Base-by-base conservation (phyloP, 2,113 vertebrate species). In the Heterotilapia buettikoferi region DNA sequence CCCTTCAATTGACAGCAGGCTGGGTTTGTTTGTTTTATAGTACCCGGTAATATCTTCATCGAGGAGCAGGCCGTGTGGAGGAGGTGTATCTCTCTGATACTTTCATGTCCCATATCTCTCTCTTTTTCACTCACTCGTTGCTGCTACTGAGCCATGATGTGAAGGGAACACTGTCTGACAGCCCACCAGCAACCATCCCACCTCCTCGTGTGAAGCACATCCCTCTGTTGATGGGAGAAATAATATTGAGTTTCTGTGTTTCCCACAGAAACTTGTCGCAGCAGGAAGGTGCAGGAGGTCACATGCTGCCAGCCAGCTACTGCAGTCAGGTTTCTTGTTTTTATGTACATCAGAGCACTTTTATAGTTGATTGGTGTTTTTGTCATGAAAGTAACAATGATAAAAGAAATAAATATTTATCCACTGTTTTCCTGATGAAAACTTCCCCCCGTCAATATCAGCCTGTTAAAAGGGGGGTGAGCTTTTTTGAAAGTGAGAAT, bases 211-310 rank as follows among this genome's bases (percentile, higher is more conserved):
- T 80, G 56, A 85, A 91, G 84, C 45, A 79, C 92, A 92, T 92
- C 92, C 57, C 91, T 79, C 86, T 71, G 80, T 83, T 86, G 90
- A 89, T 85, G 92, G 85, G 90, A 94, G 91, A 86, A 94, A 93
- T 87, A 95, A 95, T 91, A 94, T 90, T 92, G 88, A 88, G 86
- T 91, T 93, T 94, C 91, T 86, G 56, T 50, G 83, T 94, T 95
- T 95, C 94, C 95, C 96, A 95, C 90, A 93, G 93, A 93, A 90
- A 79, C 29, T 85, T 16, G 14, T 57, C 47, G 50, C 68, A 3
- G 66, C 12, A 16, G 85, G 85, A 86, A 50, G 5, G 66, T 38
- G 71, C 33, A 59, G 87, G 80, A 89, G 90, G 86, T 94, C 92
- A 92, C 90, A 84, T 87, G 61, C 38, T 92, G 43, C 90, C 92